These are phyloP conservation scores for Spodoptera frugiperda DNA, from an alignment of 1,140 invertebrate species.

Conservation along the genomic window DNA sequence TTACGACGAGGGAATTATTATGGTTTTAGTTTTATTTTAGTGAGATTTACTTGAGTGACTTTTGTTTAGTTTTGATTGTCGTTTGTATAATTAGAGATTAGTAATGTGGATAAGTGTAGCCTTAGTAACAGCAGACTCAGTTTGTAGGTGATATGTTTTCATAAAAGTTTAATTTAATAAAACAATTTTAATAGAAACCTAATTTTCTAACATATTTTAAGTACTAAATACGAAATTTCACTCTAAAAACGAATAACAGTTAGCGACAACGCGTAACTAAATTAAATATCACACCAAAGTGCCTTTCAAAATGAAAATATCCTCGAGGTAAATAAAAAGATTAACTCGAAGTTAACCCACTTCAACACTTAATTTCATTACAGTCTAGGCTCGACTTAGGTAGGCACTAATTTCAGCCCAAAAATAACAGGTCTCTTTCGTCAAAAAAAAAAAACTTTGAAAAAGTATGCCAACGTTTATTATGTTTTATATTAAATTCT, in stretches of 20 bases:
- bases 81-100: neutral
- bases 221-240: no score
- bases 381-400: slow-evolving; percentile 4
- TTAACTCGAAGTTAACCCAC: neutral
- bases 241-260: no score
- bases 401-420: neutral
- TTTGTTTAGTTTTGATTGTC: neutral
- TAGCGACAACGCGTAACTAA: no score
- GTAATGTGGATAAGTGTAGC: no score
- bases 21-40: slow-evolving; percentile 11
- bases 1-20: slow-evolving; percentile 26
- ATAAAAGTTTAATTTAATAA: no score
- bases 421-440: slow-evolving; percentile 8
- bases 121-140: neutral
- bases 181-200: no score
- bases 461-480: slow-evolving; percentile 12
- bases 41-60: neutral
- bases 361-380: slow-evolving; percentile 22
- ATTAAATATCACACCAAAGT: neutral
- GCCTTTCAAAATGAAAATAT: neutral
- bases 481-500: slow-evolving; percentile 32
- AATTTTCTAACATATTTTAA: no score
- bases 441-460: neutral
- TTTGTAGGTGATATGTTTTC: neutral
- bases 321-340: slow-evolving; percentile 1